These are phyloP conservation scores for Dromiciops gliroides DNA, from an alignment of 2,113 vertebrate species.

Conservation along the genomic window DNA sequence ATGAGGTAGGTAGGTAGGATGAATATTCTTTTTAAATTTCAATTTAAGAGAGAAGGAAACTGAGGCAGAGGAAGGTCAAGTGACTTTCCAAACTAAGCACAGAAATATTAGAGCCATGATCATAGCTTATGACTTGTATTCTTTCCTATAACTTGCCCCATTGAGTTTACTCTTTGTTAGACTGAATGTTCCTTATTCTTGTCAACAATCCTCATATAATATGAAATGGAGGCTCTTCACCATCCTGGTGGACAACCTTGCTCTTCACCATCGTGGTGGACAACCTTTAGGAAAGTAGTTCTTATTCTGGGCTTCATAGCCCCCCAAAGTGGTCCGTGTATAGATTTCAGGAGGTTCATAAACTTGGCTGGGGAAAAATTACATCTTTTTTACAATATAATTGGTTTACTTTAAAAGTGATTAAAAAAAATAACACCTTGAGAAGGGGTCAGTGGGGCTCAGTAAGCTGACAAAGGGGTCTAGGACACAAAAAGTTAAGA, in stretches of 20 bases:
- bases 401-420: no score
- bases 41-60: conserved; percentile 24
- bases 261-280: not conserved
- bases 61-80: conserved; percentile 27
- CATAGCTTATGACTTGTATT: not conserved
- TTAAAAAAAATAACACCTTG: no score
- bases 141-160: not conserved
- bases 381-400: no score
- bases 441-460: not conserved
- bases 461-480: not conserved
- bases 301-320: not conserved
- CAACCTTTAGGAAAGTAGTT: not conserved
- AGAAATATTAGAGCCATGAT: not conserved
- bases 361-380: no score
- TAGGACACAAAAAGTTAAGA: not conserved
- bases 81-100: not conserved
- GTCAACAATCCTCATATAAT: not conserved
- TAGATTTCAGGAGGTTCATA: no score
- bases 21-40: conserved; percentile 30
- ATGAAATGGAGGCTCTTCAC: not conserved
- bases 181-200: not conserved
- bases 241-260: not conserved
- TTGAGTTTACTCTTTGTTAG: not conserved
- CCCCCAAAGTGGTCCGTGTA: no score
- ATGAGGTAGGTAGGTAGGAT: conserved; percentile 16